A percentile compares a stretch with the other conserved stretches of the same genome.
Conservation (phyloP, 1,140 invertebrate genomes). For the Heterodera schachtii region DNA sequence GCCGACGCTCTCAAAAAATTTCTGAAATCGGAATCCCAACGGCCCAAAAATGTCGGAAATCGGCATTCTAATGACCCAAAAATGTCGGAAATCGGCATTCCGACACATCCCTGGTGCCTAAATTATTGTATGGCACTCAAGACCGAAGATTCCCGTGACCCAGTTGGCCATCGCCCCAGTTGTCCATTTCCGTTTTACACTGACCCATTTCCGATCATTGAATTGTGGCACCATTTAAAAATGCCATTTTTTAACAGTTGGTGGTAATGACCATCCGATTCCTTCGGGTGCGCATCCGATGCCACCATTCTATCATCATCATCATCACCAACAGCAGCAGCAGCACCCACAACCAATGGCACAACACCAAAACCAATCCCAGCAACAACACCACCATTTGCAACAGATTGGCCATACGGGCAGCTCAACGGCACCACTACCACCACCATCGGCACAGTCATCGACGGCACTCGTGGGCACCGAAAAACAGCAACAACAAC, state of each 20-base stretch:
- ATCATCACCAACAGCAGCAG: not conserved
- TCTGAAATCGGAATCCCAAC: not conserved
- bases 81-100: too few relatives aligned
- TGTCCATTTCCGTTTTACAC: not conserved
- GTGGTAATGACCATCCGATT: too few relatives aligned
- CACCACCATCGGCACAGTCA: not conserved
- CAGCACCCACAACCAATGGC: not conserved
- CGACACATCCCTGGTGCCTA: too few relatives aligned
- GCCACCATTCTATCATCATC: not conserved
- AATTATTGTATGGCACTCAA: too few relatives aligned
- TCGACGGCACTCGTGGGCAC: not conserved
- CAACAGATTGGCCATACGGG: constrained; percentile 3
- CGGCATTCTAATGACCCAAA: too few relatives aligned
- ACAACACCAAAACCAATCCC: not conserved
- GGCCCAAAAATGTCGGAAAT: too few relatives aligned
- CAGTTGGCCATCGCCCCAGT: too few relatives aligned
- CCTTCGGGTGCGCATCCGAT: not conserved
- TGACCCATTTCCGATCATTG: not conserved
- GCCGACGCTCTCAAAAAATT: too few relatives aligned
- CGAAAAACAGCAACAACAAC: not conserved
- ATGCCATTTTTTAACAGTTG: too few relatives aligned
- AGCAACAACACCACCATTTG: not conserved
- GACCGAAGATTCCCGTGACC: too few relatives aligned
- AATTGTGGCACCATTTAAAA: too few relatives aligned
- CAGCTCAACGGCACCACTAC: not conserved